Evolutionary conservation across 2,888 invertebrate genomes (phyloP), one percentile per base, ranked within the genome.

Genomic region (Autographa pulchrina): DNA sequence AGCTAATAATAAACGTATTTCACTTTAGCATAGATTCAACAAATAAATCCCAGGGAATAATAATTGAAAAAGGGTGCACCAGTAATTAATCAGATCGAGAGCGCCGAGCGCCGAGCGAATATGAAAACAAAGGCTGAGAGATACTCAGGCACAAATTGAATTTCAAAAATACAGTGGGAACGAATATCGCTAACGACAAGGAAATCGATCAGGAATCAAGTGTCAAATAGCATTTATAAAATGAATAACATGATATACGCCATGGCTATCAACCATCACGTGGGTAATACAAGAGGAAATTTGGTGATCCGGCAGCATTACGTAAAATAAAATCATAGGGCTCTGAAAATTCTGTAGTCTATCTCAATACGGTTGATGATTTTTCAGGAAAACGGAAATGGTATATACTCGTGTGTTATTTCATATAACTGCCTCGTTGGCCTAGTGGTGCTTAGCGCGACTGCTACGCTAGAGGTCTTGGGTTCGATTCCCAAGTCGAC

Each of bases 1-100:
- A 13, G 61, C 65, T 72, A 58, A 81, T 73, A 72, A 73, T 73
- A 81, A 54, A 68, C 60, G 4, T 41, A 41, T 32, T 62, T 56
- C 16, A 14, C 56, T 73, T 25, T 20, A 11, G 8, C 5, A 13
- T 5, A 56, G 25, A 25, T 56, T 56, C 54, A 56, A n/a, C 48
- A 3, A 8, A 56, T 25, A 25, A 25, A 25, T 25, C 25, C 54
- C 11, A 8, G 25, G 9, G 0, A 35, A 8, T 8, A 11, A 25
- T 20, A 25, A 25, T 56, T 3, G 13, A 25, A 56, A 20, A 13
- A 20, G 13, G 54, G 25, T 25, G 54, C 20, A 20, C 20, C 54
- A 48, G 54, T 56, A 25, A 56, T 56, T 56, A 56, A 56, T 56
- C 54, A 56, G 54, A 56, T 25, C 11, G 54, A 56, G 54, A 56